Conservation (phyloP, 2,888 invertebrate species). For the Agonopterix alstromeriana region DNA sequence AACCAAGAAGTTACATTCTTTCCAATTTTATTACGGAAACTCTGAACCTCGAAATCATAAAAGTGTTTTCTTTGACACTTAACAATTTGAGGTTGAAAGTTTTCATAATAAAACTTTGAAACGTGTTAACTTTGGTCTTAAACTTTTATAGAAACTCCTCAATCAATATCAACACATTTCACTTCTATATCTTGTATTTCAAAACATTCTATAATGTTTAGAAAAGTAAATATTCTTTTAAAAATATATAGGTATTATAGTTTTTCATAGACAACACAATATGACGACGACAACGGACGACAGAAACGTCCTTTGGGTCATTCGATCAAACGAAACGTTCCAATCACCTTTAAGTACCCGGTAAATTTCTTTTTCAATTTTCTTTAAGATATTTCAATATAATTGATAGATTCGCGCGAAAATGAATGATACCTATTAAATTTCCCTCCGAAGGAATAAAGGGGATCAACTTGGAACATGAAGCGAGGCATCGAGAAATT, state of each 20-base stretch:
- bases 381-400: constrained; percentile 5
- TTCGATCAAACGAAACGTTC: background rate
- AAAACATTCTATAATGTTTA: too few relatives aligned
- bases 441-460: constrained; percentile 15
- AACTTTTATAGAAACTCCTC: background rate
- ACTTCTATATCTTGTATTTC: too few relatives aligned
- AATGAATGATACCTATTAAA: constrained; percentile 18
- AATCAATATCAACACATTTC: too few relatives aligned
- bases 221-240: too few relatives aligned
- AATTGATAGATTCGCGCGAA: constrained; percentile 11
- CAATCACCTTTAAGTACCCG: too few relatives aligned
- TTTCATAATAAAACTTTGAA: constrained; percentile 5
- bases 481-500: constrained; percentile 27
- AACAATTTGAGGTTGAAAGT: constrained; percentile 3
- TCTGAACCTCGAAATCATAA: background rate
- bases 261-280: background rate
- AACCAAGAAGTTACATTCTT: background rate
- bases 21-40: background rate
- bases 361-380: constrained; percentile 4
- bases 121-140: constrained; percentile 1
- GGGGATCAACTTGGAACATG: constrained; percentile 29
- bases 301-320: background rate
- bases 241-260: background rate
- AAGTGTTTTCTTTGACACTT: constrained; percentile 8
- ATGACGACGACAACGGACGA: background rate